Conservation (phyloP, 1,140 invertebrate genomes). For the Homarus americanus region DNA sequence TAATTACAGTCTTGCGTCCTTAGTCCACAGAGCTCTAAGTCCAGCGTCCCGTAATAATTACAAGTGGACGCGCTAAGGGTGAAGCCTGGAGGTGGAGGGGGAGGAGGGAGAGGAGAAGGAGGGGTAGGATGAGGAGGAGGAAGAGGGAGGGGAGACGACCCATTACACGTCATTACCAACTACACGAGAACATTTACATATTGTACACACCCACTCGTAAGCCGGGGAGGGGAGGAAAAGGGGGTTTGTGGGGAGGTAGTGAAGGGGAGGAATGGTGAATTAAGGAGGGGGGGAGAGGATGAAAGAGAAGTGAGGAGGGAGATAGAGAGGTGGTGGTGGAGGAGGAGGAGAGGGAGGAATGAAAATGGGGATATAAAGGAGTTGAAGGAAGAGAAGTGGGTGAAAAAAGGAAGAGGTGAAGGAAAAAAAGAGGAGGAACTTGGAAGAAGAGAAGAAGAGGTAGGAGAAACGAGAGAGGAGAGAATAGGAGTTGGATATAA, state of each 20-base stretch:
- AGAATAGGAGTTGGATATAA: no score
- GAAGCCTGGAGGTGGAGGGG: slow-evolving; percentile 15
- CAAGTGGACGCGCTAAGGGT: slow-evolving; percentile 58
- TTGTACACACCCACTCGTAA: background rate
- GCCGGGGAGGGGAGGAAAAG: background rate
- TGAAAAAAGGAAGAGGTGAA: background rate
- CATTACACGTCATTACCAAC: background rate
- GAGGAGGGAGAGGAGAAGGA: slow-evolving; percentile 18
- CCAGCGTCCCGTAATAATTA: slow-evolving; percentile 59
- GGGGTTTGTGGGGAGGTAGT: background rate
- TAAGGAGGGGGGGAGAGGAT: background rate
- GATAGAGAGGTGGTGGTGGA: background rate
- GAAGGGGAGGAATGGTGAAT: background rate
- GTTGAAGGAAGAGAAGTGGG: background rate
- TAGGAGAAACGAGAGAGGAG: no score
- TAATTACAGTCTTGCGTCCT: slow-evolving; percentile 55
- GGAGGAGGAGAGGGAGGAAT: background rate
- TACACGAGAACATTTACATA: background rate
- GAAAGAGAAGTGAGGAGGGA: background rate
- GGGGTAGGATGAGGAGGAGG: background rate
- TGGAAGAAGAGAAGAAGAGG: no score
- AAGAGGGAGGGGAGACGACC: background rate
- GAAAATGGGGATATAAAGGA: background rate
- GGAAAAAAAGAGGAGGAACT: no score
- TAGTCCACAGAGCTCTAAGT: slow-evolving; percentile 52